Evolutionary conservation across 2,888 invertebrate species (phyloP).

Genomic region (Lasioglossum pauxillum): DNA sequence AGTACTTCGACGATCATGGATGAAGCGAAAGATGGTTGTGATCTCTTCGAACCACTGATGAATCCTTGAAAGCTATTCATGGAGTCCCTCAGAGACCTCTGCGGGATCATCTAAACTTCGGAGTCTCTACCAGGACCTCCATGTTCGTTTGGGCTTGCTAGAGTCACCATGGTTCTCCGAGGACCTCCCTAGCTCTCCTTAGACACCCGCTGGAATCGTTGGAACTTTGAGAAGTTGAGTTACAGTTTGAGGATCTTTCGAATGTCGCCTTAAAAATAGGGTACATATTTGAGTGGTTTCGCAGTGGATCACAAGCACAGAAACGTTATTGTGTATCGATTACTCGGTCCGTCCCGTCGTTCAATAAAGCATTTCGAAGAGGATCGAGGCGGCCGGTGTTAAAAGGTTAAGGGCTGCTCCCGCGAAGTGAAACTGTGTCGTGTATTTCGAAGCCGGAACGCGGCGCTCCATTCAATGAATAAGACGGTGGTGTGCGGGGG

Average conservation of each 20-base stretch:
- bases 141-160: neutral
- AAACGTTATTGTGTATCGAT: constrained; percentile 33
- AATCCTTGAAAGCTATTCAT: neutral
- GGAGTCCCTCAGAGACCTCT: too few relatives aligned
- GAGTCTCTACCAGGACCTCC: neutral
- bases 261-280: neutral
- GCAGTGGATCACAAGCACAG: neutral
- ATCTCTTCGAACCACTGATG: neutral
- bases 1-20: neutral
- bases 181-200: neutral
- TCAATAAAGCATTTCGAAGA: constrained; percentile 43
- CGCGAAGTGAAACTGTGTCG: constrained; percentile 61
- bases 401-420: constrained; percentile 60
- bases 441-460: constrained; percentile 60
- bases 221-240: neutral
- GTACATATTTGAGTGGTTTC: neutral
- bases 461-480: constrained; percentile 63
- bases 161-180: neutral
- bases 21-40: neutral
- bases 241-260: neutral
- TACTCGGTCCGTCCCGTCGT: constrained; percentile 26
- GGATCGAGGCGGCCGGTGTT: constrained; percentile 56
- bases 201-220: neutral
- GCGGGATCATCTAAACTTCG: neutral
- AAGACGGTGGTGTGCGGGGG: constrained; percentile 44